Base-by-base conservation (phyloP, 1,140 invertebrate species). In the Drosophila insularis region DNA sequence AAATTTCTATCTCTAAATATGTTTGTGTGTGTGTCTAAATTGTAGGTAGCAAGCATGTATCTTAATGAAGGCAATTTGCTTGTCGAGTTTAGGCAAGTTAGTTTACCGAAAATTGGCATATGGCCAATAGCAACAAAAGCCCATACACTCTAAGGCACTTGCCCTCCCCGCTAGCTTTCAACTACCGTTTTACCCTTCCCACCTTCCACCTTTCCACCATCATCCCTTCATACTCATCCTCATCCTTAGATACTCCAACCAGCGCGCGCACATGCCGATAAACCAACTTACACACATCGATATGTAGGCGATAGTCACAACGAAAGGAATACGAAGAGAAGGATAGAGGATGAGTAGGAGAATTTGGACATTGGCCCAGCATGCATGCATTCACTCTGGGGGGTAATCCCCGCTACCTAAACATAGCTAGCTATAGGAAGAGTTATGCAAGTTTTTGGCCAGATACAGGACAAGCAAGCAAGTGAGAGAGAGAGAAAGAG, bases 81-180 rank as follows among this genome's bases (percentile, higher is more conserved):
- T 89, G 84, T 89, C 84, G 84, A 87, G 84, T 89, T 89, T 89
- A 89, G 84, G 84, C 85, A 89, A 89, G 84, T 89, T 89, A 89
- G 84, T 89, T 89, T 89, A 89, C 84, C 84, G 85, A 89, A 89
- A 89, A 89, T 89, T 89, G 84, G 85, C 84, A 89, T 89, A 89
- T 89, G 84, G 84, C 84, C 84, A 89, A 80, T 89, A 89, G 84
- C 84, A 89, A 84, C 80, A 89, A 78, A 77, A 80, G 84, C 80
- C 69, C 67, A 70, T 31, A 55, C 68, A 54, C 37, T 35, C 50
- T 55, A 55, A 60, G 62, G 71, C 71, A 74, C 75, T 74, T 74
- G 70, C 69, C 14, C 53, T 17, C 66, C 66, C 46, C 60, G 21
- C 37, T 5, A 31, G 7, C 27, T 4, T 13, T 4, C 11, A 0